Percentiles rank a stretch among this genome's conserved stretches.
Conservation (phyloP, 2,797 vertebrate genomes). For the Galago senegalensis region DNA sequence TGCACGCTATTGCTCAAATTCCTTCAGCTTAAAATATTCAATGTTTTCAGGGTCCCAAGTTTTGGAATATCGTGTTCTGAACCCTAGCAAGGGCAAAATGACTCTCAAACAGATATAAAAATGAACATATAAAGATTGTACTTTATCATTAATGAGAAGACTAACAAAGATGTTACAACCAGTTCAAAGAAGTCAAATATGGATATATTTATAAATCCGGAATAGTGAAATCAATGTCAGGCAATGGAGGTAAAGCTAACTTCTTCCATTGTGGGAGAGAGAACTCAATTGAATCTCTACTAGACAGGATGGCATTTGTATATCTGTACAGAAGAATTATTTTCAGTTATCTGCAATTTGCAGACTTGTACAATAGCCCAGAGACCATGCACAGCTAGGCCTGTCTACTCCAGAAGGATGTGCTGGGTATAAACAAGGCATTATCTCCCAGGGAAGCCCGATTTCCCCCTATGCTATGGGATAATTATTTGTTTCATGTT, state of each 20-base stretch:
- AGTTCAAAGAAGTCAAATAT: background rate
- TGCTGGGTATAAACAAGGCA: background rate
- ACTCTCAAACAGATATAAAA: background rate
- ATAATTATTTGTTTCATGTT: background rate
- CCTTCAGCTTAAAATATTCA: background rate
- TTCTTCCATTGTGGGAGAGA: background rate
- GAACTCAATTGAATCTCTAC: background rate
- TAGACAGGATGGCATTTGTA: background rate
- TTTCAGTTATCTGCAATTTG: slow-evolving; percentile 13
- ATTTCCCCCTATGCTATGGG: no score
- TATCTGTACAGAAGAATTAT: background rate
- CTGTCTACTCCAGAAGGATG: background rate
- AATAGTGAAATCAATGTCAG: background rate
- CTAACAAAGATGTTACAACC: background rate
- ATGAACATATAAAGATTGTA: background rate
- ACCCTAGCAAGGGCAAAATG: background rate
- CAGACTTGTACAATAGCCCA: background rate
- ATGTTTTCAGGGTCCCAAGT: background rate
- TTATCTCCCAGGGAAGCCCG: background rate
- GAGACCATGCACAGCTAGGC: background rate
- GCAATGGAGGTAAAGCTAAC: background rate
- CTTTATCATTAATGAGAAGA: slow-evolving; percentile 18
- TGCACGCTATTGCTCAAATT: background rate
- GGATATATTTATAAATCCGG: background rate
- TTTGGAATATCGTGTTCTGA: background rate